Conservation (phyloP, 2,888 invertebrate species). For the Pseudococcus longispinus region DNA sequence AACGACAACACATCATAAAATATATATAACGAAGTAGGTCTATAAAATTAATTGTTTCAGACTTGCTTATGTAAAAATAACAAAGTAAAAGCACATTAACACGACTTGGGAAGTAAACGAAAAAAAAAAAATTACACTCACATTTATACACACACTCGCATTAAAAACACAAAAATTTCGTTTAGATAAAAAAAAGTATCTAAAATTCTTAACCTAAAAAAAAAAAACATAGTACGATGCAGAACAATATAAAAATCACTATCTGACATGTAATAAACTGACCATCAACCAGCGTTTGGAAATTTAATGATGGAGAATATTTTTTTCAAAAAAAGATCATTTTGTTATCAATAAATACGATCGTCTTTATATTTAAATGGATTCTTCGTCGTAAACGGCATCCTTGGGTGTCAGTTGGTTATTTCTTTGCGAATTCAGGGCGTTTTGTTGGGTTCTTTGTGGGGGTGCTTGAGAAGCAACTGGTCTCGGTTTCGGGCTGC, state of each 20-base stretch:
- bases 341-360: constrained; percentile 23
- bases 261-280: constrained; percentile 20
- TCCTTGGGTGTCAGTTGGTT: constrained; percentile 50
- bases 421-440: constrained; percentile 46
- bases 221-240: background rate
- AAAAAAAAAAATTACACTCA: constrained; percentile 38
- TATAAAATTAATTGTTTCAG: constrained; percentile 46
- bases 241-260: constrained; percentile 43
- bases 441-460: constrained; percentile 49
- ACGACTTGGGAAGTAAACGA: background rate
- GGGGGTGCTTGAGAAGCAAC: background rate
- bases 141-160: background rate
- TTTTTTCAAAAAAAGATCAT: constrained; percentile 17
- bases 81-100: constrained; percentile 44
- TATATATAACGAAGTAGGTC: background rate
- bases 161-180: constrained; percentile 33
- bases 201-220: background rate
- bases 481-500: constrained; percentile 45
- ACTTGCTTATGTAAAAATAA: constrained; percentile 45
- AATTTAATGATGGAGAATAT: background rate
- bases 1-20: constrained; percentile 15
- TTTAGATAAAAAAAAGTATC: background rate
- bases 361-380: background rate
- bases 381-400: constrained; percentile 52
- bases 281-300: background rate